Conservation (phyloP, 2,113 vertebrate genomes). For the Ictalurus punctatus region DNA sequence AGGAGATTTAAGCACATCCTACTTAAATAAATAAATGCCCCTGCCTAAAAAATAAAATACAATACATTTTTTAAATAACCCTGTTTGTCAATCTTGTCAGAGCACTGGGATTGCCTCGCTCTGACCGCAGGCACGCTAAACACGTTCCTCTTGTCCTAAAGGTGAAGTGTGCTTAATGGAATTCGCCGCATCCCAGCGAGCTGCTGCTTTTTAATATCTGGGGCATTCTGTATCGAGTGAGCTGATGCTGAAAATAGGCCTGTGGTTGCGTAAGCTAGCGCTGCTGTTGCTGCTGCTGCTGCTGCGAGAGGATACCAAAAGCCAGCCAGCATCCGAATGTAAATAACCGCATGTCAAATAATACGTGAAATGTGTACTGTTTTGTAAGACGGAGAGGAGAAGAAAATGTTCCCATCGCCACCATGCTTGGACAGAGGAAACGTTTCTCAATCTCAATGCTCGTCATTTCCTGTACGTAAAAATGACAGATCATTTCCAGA, state of each 20-base stretch:
- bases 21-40: not conserved
- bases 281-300: not conserved
- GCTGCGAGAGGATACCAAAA: conserved; percentile 19
- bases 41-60: not conserved
- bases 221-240: conserved; percentile 57
- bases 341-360: conserved; percentile 18
- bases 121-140: conserved; percentile 49
- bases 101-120: conserved; percentile 35
- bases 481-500: not conserved
- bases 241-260: conserved; percentile 53
- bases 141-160: conserved; percentile 25
- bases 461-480: conserved; percentile 7
- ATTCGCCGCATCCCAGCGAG: conserved; percentile 35
- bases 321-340: conserved; percentile 12
- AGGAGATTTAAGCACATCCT: not conserved
- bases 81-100: not conserved
- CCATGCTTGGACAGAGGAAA: not conserved
- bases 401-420: not conserved
- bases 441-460: not conserved
- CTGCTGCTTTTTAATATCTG: conserved; percentile 53
- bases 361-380: not conserved
- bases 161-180: conserved; percentile 42
- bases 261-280: conserved; percentile 52
- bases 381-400: not conserved
- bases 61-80: not conserved